Conservation (phyloP, 2,888 invertebrate species). For the Spodoptera picta region DNA sequence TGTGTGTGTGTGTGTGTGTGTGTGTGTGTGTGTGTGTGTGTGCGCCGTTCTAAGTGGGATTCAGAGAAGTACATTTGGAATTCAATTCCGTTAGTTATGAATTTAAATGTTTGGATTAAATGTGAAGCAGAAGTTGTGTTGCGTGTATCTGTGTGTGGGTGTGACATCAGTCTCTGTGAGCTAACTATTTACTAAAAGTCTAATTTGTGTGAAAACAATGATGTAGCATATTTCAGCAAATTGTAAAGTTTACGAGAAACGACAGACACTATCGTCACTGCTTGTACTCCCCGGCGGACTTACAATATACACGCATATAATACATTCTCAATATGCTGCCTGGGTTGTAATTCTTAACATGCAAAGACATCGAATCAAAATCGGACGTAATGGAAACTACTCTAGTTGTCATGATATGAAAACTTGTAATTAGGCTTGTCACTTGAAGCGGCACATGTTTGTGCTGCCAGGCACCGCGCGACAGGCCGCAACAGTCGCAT, state of each 20-base stretch:
- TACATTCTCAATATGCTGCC: constrained; percentile 2
- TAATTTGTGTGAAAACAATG: too few species aligned
- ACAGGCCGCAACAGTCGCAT: background rate
- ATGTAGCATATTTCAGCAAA: too few species aligned
- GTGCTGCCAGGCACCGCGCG: background rate
- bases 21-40: background rate
- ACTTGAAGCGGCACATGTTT: too few species aligned
- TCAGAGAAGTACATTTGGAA: constrained; percentile 29
- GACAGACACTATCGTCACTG: too few species aligned
- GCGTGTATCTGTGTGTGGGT: background rate
- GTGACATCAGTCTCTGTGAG: too few species aligned
- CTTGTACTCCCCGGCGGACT: too few species aligned
- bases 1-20: background rate
- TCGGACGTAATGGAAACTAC: too few species aligned
- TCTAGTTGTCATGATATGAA: too few species aligned
- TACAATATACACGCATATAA: background rate
- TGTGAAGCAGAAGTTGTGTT: constrained; percentile 1
- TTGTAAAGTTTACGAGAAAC: too few species aligned
- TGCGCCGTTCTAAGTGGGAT: constrained; percentile 7
- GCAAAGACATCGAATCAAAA: too few species aligned
- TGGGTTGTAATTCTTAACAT: background rate
- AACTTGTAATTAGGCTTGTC: too few species aligned
- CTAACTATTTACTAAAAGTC: too few species aligned
- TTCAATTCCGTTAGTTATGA: constrained; percentile 38
- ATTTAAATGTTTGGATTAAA: constrained; percentile 28